Conservation (phyloP, 2,888 invertebrate genomes). For the Aphodius sticticus region DNA sequence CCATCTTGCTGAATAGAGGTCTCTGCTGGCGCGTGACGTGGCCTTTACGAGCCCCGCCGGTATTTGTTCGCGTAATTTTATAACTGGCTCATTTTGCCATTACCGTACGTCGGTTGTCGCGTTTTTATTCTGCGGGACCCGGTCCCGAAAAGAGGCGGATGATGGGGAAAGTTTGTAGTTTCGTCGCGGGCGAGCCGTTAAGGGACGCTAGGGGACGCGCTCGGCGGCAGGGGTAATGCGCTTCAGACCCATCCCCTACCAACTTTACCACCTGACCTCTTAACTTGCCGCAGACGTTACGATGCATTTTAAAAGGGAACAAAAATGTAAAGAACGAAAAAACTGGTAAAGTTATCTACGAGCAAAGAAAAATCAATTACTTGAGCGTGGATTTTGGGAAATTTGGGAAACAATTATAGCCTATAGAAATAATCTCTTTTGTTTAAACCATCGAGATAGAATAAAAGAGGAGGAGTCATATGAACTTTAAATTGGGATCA, state of each 20-base stretch:
- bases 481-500: too few species aligned
- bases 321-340: not conserved
- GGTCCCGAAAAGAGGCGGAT: slow-evolving; percentile 14
- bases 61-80: slow-evolving; percentile 36
- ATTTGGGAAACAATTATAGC: too few species aligned
- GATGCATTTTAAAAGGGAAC: not conserved
- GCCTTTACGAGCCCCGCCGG: slow-evolving; percentile 31
- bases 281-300: not conserved
- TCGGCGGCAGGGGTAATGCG: not conserved
- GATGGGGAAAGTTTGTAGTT: slow-evolving; percentile 10
- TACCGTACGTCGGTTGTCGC: slow-evolving; percentile 12
- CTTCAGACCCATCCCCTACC: not conserved
- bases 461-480: too few species aligned
- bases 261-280: slow-evolving; percentile 4
- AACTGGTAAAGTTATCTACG: not conserved
- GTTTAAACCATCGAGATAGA: too few species aligned
- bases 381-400: too few species aligned
- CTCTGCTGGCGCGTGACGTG: not conserved
- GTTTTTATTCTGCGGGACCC: not conserved
- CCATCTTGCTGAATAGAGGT: not conserved
- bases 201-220: not conserved
- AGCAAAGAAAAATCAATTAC: too few species aligned
- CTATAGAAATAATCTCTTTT: too few species aligned
- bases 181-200: not conserved
- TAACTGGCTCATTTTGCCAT: slow-evolving; percentile 33